Evolutionary conservation across 2,113 vertebrate species (phyloP).

Genomic region (Ranitomeya imitator): DNA sequence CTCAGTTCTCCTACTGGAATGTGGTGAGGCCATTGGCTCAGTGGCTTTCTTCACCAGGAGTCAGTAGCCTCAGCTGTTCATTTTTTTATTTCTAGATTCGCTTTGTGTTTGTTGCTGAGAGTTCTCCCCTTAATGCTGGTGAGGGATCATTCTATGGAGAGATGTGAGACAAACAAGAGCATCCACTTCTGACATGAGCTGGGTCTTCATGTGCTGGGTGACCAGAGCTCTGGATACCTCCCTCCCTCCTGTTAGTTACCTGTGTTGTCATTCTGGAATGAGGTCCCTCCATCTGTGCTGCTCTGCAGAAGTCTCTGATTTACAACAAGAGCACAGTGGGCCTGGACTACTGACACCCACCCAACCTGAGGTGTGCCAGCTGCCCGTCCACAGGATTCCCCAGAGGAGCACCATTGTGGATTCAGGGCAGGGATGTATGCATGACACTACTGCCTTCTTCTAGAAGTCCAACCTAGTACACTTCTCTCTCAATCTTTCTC

Average conservation of each 20-base stretch:
- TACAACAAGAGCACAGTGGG: background rate
- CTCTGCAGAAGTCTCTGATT: background rate
- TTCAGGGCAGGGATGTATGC: slow-evolving; percentile 11
- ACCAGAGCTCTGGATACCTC: background rate
- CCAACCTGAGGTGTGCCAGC: background rate
- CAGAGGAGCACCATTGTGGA: background rate
- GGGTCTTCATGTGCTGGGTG: background rate
- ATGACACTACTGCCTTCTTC: background rate
- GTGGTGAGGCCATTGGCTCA: background rate
- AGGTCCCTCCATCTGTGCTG: background rate
- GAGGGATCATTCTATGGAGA: background rate
- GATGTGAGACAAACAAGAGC: too few species aligned
- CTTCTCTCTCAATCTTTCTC: background rate
- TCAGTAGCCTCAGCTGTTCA: background rate
- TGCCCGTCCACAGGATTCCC: background rate
- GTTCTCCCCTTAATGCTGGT: background rate
- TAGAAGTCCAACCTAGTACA: background rate
- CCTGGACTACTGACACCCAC: background rate
- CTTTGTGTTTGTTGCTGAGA: background rate
- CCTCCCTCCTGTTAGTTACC: background rate
- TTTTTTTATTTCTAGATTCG: background rate
- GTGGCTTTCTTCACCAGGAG: background rate
- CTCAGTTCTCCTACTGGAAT: background rate
- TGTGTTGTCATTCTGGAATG: background rate
- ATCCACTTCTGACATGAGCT: background rate